Base-by-base conservation (phyloP, 2,797 vertebrate genomes). In the Cercopithecus hamlyni region DNA sequence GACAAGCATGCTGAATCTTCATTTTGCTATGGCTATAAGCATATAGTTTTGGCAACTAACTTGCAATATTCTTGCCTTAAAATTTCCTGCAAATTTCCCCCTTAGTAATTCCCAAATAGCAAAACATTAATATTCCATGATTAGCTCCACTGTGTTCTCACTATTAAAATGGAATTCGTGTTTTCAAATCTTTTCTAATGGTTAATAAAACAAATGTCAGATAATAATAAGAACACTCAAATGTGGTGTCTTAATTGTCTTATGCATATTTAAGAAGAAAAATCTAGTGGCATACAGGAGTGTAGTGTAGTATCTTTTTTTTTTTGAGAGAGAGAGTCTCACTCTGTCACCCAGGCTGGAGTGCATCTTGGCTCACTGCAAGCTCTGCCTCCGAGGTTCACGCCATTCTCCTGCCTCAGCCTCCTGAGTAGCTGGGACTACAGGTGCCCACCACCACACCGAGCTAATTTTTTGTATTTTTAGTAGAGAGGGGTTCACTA, bases 61-160 rank as follows among this genome's bases (percentile, higher is more conserved):
- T 92, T 96, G 93, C 26, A 85, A 3, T 95, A 96, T 73, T 95
- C 43, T 91, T 96, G 81, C 64, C 82, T 92, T 95, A 75, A 90
- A 80, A 19, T 39, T 96, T 95, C 75, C 75, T 92, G 6, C 30
- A 90, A 3, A 81, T 64, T 61, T 80, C 48, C 4, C 13, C 22
- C 20, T 67, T 8, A 85, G 41, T 93, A 43, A 75, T 93, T 97
- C 27, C 14, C 36, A 4, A 82, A 57, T 83, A 83, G 39, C 57
- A 96, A 75, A 36, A 22, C 39, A 72, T 96, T 79, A 80, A n/a
- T 93, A 75, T 90, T 96, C 43, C 48, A 75, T 84, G 41, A 73
- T 94, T 30, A 80, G 50, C 17, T 90, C 36, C 36, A 80, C 1
- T 80, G 36, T 96, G 7, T 88, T 84, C 91, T 96, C 33, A 82